phyloP scores from a whole-genome alignment of 2,888 invertebrate genomes.

The Trachelus troglodyta region DNA sequence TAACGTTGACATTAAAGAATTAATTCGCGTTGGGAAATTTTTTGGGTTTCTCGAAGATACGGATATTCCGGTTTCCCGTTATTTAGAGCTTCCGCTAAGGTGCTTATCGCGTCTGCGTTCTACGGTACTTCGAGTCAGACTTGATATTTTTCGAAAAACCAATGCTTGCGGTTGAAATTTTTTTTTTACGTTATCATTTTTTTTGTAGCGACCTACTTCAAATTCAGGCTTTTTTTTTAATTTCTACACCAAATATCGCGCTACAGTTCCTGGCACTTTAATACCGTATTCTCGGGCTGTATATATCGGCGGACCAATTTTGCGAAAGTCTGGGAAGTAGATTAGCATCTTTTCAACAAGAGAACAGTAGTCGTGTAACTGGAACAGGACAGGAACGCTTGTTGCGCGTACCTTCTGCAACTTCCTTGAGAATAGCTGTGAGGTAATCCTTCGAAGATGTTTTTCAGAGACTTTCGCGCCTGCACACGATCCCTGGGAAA shows the following conservation, averaged over 20 bases:
- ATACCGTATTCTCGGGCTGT: not conserved
- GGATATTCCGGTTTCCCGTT: not conserved
- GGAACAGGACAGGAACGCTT: not conserved
- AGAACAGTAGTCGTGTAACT: not conserved
- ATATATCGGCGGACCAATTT: not conserved
- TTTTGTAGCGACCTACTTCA: not conserved
- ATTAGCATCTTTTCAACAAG: not conserved
- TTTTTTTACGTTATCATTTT: not conserved
- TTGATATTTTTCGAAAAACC: not conserved
- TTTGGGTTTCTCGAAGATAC: not conserved
- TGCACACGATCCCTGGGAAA: not conserved
- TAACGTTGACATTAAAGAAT: not conserved
- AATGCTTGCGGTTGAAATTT: not conserved
- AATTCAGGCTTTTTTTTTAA: not conserved
- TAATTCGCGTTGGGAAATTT: not conserved
- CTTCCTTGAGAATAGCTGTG: not conserved
- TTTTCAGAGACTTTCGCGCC: not conserved
- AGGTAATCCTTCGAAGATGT: not conserved
- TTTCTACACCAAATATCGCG: not conserved
- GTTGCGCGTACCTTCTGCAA: not conserved
- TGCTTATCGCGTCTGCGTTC: not conserved
- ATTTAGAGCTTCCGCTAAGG: not conserved
- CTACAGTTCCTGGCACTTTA: rapidly evolving
- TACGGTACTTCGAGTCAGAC: not conserved
- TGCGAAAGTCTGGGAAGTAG: not conserved